phyloP scores from a whole-genome alignment of 1,140 invertebrate species.

The Laupala kohalensis region DNA sequence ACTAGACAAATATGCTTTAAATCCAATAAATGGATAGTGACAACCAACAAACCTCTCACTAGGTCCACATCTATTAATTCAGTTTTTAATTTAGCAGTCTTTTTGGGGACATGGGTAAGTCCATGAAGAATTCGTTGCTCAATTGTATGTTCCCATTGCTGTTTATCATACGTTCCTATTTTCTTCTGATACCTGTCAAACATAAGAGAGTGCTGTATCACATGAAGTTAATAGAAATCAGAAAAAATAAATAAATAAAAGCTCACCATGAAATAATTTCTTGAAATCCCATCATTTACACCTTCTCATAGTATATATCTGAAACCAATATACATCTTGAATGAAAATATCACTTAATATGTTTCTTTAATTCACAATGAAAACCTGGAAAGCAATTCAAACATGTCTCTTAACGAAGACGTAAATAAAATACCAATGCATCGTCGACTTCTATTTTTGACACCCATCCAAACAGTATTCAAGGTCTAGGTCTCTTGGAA shows the following conservation, averaged over 20 bases:
- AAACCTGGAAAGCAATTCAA: no score
- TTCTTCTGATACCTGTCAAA: constrained; percentile 73
- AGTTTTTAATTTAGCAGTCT: constrained; percentile 74
- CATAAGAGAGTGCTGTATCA: not conserved
- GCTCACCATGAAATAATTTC: not conserved
- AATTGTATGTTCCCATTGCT: constrained; percentile 89
- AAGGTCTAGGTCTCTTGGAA: not conserved
- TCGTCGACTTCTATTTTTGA: not conserved
- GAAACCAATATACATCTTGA: no score
- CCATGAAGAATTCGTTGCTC: constrained; percentile 78
- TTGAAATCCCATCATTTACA: not conserved
- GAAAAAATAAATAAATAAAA: not conserved
- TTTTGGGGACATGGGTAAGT: constrained; percentile 71
- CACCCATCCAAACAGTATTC: not conserved
- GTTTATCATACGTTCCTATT: constrained; percentile 92
- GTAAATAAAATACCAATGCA: not conserved
- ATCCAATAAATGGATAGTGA: constrained; percentile 12
- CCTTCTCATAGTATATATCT: not conserved
- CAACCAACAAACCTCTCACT: constrained; percentile 65
- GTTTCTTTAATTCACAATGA: no score
- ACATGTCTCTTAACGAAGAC: no score
- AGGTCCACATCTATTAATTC: constrained; percentile 92
- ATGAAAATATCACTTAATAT: no score
- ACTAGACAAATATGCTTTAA: no score
- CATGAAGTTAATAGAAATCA: not conserved